Percentiles rank a stretch among this genome's conserved stretches.
These are phyloP conservation scores for Dermolepida albohirtum DNA, from an alignment of 2,888 invertebrate genomes.

Conservation along the genomic window DNA sequence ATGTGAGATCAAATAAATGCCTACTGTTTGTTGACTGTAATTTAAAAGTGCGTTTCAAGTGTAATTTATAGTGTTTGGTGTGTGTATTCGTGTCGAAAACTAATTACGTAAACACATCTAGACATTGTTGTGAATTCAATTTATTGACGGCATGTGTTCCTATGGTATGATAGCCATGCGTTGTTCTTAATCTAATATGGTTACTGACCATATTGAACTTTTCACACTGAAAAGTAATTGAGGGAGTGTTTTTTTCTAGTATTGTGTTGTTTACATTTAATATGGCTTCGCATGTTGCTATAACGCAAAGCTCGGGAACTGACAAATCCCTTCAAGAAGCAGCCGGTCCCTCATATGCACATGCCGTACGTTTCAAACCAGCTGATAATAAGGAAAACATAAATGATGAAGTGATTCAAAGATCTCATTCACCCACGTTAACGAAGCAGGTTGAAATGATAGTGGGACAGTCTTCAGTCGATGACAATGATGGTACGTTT, in stretches of 20 bases:
- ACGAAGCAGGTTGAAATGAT: conserved; percentile 19
- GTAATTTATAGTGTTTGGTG: conserved; percentile 27
- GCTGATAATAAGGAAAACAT: conserved; percentile 48
- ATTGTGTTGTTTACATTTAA: conserved; percentile 45
- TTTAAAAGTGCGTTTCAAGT: conserved; percentile 30
- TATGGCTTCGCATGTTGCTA: conserved; percentile 59
- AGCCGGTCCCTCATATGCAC: conserved; percentile 78
- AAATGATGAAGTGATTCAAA: conserved; percentile 34
- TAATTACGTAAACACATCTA: conserved; percentile 40
- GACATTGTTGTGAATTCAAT: conserved; percentile 25
- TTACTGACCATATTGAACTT: conserved; percentile 63
- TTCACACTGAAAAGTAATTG: conserved; percentile 41
- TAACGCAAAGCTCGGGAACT: conserved; percentile 53
- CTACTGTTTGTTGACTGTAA: conserved; percentile 38
- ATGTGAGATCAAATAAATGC: conserved; percentile 35
- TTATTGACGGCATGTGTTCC: conserved; percentile 42
- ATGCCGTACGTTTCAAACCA: conserved; percentile 72
- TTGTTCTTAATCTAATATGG: conserved; percentile 63
- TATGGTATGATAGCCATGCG: conserved; percentile 60
- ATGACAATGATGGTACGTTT: conserved; percentile 61
- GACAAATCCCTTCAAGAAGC: conserved; percentile 47
- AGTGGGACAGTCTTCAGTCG: conserved; percentile 42
- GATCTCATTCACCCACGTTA: conserved; percentile 19
- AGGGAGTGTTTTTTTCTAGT: conserved; percentile 43
- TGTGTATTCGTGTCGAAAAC: conserved; percentile 24